Evolutionary conservation across 2,888 invertebrate genomes (phyloP).

Genomic region (Ceratothoa steindachneri): DNA sequence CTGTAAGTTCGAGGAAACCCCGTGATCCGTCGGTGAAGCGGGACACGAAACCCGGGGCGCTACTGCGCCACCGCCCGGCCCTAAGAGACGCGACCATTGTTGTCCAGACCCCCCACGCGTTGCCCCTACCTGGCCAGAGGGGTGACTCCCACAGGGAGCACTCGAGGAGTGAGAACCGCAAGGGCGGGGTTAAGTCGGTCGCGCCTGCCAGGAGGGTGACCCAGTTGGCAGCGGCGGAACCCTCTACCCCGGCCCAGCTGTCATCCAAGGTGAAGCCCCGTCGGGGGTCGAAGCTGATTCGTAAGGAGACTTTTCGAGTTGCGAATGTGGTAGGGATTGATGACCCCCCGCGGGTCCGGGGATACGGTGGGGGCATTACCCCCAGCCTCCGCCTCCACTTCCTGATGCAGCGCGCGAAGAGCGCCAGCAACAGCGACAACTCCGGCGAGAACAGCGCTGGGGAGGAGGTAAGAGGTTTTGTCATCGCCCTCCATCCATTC

Average conservation of each 20-base stretch:
- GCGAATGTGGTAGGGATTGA: background rate
- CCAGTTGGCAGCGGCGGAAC: background rate
- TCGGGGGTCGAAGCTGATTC: constrained; percentile 35
- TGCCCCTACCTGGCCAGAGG: too few species aligned
- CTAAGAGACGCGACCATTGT: background rate
- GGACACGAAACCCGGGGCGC: background rate
- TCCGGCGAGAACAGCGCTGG: background rate
- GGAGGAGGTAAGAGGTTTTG: background rate
- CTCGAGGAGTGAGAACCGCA: background rate
- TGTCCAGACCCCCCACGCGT: background rate
- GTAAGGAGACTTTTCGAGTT: constrained; percentile 42
- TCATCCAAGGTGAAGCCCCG: constrained; percentile 6
- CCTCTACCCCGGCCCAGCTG: background rate
- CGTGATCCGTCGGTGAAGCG: background rate
- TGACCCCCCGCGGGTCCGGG: background rate
- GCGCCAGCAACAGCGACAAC: constrained; percentile 27
- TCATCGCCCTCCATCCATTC: background rate
- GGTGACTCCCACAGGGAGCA: background rate
- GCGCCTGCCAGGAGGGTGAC: background rate
- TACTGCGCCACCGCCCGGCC: background rate
- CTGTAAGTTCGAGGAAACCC: background rate
- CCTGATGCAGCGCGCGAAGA: constrained; percentile 44
- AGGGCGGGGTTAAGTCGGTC: background rate
- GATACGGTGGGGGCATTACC: constrained; percentile 23
- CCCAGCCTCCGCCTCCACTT: constrained; percentile 37